phyloP scores from a whole-genome alignment of 2,888 invertebrate species.

The Pharmacophagus antenor region DNA sequence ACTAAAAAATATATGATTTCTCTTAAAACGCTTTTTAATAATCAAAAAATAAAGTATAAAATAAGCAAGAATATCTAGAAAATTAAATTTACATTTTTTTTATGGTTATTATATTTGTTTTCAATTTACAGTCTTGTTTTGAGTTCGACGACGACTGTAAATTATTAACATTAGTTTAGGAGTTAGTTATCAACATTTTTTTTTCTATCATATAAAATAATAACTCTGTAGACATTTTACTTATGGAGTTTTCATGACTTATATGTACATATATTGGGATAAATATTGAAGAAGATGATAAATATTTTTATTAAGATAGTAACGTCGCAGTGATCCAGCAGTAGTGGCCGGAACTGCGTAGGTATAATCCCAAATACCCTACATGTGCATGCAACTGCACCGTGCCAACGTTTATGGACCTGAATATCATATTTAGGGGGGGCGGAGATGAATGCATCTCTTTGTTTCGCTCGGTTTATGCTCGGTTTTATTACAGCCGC shows the following conservation, averaged over 20 bases:
- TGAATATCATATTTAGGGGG: constrained; percentile 56
- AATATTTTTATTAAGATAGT: not conserved
- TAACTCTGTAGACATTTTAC: not conserved
- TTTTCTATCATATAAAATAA: not conserved
- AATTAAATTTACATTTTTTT: too few relatives aligned
- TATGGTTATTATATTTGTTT: too few relatives aligned
- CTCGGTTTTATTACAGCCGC: constrained; percentile 45
- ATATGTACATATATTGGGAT: not conserved
- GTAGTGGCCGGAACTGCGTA: constrained; percentile 1
- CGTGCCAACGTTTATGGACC: constrained; percentile 44
- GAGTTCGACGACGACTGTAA: not conserved
- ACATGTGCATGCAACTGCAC: constrained; percentile 47
- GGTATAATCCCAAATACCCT: constrained; percentile 33
- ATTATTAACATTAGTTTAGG: too few relatives aligned
- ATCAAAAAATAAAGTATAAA: too few relatives aligned
- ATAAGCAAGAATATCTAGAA: too few relatives aligned
- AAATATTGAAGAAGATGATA: not conserved
- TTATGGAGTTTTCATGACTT: not conserved
- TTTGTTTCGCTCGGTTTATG: constrained; percentile 62
- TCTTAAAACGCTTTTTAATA: too few relatives aligned
- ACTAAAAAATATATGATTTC: too few relatives aligned
- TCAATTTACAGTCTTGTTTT: too few relatives aligned
- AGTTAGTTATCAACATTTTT: not conserved
- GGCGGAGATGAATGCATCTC: constrained; percentile 56
- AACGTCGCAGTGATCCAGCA: not conserved